Evolutionary conservation across 2,113 vertebrate species (phyloP), one percentile per base, ranked within the genome.

Genomic region (Rhinoptilus africanus): DNA sequence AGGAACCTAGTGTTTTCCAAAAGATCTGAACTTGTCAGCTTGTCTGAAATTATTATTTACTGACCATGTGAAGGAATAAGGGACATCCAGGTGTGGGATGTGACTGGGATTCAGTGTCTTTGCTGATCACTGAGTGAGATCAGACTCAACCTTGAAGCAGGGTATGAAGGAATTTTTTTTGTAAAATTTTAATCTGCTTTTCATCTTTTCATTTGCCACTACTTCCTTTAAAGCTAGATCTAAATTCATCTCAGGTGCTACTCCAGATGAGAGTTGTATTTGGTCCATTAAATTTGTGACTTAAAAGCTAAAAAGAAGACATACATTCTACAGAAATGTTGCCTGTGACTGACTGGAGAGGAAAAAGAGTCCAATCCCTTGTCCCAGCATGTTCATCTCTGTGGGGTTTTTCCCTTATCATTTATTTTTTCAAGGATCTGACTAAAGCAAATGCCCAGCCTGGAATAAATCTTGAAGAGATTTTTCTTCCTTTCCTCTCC

Each of bases 381-480:
- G 50, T 26, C 28, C 21, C 32, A 67, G 41, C 43, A 35, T 81
- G 69, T 78, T 83, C 73, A 77, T 24, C 34, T 93, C 64, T 67
- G 37, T 63, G 66, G 45, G 54, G 4, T 69, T 90, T 94, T 59
- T 28, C 69, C 35, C 23, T 60, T 57, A 59, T 51, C 72, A 80
- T 27, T 62, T 50, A 62, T 63, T 91, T 94, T 97, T 92, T 77
- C 76, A 85, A 48, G 73, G 79, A 51, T 88, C 63, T 93, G 45
- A 35, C 59, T 94, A 30, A 78, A 97, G 34, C 17, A 90, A 66
- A 77, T 63, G 43, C 20, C 39, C 20, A 81, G 8, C 12, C 60
- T 89, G 51, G 67, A 85, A 88, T 78, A 92, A 92, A 88, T 81
- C n/a, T 89, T 72, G 18, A 48, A 83, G 23, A 19, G 59, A 32